These are phyloP conservation scores for Drosophila sp. DNA, from an alignment of 1,140 invertebrate genomes.

Conservation along the genomic window DNA sequence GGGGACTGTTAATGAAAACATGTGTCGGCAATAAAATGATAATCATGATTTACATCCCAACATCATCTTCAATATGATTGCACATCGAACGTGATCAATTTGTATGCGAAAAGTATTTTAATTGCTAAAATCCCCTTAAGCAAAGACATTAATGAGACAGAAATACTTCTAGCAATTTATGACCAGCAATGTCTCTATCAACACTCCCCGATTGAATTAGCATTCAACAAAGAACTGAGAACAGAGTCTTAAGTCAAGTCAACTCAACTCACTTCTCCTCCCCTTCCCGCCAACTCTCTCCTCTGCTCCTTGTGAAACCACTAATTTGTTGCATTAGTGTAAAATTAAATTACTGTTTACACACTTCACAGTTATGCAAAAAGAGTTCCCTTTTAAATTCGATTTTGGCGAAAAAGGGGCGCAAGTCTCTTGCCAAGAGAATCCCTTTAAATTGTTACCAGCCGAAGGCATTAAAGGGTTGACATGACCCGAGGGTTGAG, in stretches of 20 bases:
- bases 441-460: conserved; percentile 44
- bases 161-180: conserved; percentile 19
- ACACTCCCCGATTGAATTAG: conserved; percentile 42
- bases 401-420: conserved; percentile 8
- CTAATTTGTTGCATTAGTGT: conserved; percentile 65
- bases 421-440: no score
- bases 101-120: conserved; percentile 50
- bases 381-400: conserved; percentile 4
- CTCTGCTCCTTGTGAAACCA: conserved; percentile 36
- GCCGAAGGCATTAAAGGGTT: conserved; percentile 1
- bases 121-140: conserved; percentile 34
- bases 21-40: conserved; percentile 77
- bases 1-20: conserved; percentile 69
- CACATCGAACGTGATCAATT: conserved; percentile 61
- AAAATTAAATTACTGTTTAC: conserved; percentile 78
- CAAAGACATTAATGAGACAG: conserved; percentile 36
- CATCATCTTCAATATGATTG: conserved; percentile 44
- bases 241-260: background rate
- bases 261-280: background rate
- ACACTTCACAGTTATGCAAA: conserved; percentile 45
- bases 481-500: conserved; percentile 17
- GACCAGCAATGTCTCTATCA: conserved; percentile 1
- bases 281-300: background rate
- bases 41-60: conserved; percentile 73
- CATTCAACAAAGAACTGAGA: conserved; percentile 10